Conservation (phyloP, 1,140 invertebrate genomes). For the Ceratitis capitata region DNA sequence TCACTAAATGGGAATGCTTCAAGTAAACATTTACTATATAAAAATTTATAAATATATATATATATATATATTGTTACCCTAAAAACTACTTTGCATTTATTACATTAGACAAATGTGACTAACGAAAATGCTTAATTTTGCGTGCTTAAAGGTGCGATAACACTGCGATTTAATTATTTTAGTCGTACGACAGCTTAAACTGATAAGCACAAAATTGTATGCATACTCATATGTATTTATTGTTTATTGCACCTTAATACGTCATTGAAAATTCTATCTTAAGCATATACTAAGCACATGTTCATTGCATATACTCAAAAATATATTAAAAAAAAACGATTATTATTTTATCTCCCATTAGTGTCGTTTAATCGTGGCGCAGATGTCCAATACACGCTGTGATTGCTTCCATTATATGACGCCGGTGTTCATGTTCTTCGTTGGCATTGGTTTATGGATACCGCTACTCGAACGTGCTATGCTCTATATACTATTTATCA, state of each 20-base stretch:
- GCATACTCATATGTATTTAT: neutral
- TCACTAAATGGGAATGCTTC: too few relatives aligned
- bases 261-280: neutral
- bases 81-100: neutral
- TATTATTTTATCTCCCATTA: slow-evolving; percentile 64
- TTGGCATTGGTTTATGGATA: slow-evolving; percentile 69
- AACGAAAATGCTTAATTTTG: neutral
- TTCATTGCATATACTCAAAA: neutral
- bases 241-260: neutral
- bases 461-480: slow-evolving; percentile 74
- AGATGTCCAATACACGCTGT: slow-evolving; percentile 93
- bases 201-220: neutral
- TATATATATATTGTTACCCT: neutral
- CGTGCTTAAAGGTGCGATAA: neutral
- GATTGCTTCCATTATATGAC: slow-evolving; percentile 86
- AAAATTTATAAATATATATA: too few relatives aligned
- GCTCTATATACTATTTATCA: slow-evolving; percentile 77
- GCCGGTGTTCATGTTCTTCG: slow-evolving; percentile 71
- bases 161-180: neutral
- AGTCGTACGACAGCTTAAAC: neutral
- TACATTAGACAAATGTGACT: neutral
- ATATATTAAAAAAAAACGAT: too few relatives aligned
- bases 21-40: too few relatives aligned
- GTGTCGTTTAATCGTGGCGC: slow-evolving; percentile 96
- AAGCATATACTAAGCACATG: neutral